Evolutionary conservation across 1,140 invertebrate genomes (phyloP), one percentile per base, ranked within the genome.

Genomic region (Ericerus pela): DNA sequence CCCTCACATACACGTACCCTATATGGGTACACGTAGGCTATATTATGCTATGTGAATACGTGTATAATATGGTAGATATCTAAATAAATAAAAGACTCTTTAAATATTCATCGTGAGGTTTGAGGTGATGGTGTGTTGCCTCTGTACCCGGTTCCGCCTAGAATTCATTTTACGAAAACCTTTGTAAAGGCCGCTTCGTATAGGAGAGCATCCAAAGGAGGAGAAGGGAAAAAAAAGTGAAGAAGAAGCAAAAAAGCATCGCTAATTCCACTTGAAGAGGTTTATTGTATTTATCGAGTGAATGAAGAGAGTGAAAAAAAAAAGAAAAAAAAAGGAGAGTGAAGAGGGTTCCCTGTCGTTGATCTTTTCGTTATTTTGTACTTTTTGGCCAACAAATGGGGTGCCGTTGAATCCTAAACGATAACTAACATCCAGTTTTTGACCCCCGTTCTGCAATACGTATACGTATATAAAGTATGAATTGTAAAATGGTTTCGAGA

Each of bases 21-120:
- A n/a, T n/a, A n/a, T n/a, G n/a, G n/a, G n/a, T n/a, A n/a, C n/a
- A n/a, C n/a, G n/a, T n/a, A n/a, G n/a, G n/a, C n/a, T n/a, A n/a
- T n/a, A n/a, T n/a, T n/a, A n/a, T n/a, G n/a, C n/a, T n/a, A n/a
- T n/a, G n/a, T n/a, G n/a, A n/a, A n/a, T n/a, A n/a, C n/a, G n/a
- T n/a, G n/a, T n/a, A n/a, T n/a, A n/a, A n/a, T n/a, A n/a, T n/a
- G n/a, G n/a, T n/a, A n/a, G n/a, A n/a, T n/a, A n/a, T n/a, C n/a
- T n/a, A n/a, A n/a, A n/a, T n/a, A n/a, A n/a, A n/a, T n/a, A n/a
- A n/a, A n/a, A n/a, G n/a, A n/a, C n/a, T n/a, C n/a, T 10, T 41
- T 41, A 41, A 41, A 41, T 41, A 41, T 41, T 41, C 37, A 41
- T 41, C n/a, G 37, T 18, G 37, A 41, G 37, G 20, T 41, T 16